Evolutionary conservation across 1,140 invertebrate genomes (phyloP).

Genomic region (Micrasema minimum): DNA sequence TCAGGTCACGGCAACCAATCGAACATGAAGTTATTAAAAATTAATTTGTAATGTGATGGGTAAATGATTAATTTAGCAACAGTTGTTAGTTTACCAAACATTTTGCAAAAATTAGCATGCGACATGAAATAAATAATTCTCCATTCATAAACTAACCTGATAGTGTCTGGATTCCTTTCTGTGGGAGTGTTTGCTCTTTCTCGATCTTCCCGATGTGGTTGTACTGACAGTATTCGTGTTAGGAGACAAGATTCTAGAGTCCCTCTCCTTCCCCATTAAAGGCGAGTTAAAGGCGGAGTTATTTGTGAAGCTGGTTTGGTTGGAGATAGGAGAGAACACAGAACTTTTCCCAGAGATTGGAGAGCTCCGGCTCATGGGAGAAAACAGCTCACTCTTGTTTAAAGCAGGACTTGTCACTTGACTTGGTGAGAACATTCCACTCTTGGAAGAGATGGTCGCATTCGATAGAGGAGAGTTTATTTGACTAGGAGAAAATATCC

Average conservation of each 20-base stretch:
- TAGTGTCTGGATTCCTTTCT: slow-evolving; percentile 75
- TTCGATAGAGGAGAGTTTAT: slow-evolving; percentile 67
- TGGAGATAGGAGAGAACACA: slow-evolving; percentile 63
- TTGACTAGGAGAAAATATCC: slow-evolving; percentile 67
- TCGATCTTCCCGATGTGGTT: slow-evolving; percentile 66
- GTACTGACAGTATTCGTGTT: slow-evolving; percentile 64
- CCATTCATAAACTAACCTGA: slow-evolving; percentile 59
- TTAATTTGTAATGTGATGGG: too few relatives aligned
- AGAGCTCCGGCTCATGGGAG: slow-evolving; percentile 63
- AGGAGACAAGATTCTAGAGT: slow-evolving; percentile 65
- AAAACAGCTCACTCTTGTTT: slow-evolving; percentile 65
- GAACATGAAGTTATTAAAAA: too few relatives aligned
- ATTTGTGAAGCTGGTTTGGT: slow-evolving; percentile 53
- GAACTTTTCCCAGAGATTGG: slow-evolving; percentile 61
- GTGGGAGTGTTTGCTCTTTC: slow-evolving; percentile 65
- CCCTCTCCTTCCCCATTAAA: slow-evolving; percentile 63
- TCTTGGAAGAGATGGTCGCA: slow-evolving; percentile 66
- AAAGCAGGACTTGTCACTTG: slow-evolving; percentile 57
- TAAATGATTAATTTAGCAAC: not conserved
- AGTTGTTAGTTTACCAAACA: not conserved
- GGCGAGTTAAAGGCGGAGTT: slow-evolving; percentile 64
- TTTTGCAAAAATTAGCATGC: slow-evolving; percentile 16
- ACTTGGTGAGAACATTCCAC: slow-evolving; percentile 65
- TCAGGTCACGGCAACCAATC: too few relatives aligned
- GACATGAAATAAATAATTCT: not conserved